Conservation (phyloP, 2,888 invertebrate species). For the Heliconius hortense region DNA sequence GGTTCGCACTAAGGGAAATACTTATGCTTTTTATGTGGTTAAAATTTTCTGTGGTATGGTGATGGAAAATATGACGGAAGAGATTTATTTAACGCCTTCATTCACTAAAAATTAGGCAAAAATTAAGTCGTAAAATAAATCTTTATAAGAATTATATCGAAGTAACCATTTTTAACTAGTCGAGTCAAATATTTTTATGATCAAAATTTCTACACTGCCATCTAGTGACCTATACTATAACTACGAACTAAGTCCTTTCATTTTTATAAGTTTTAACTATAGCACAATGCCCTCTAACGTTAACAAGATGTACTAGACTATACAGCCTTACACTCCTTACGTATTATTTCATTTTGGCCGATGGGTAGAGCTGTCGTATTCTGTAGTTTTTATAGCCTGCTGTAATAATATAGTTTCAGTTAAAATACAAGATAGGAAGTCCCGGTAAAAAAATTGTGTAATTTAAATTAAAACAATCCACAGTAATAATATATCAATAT, state of each 20-base stretch:
- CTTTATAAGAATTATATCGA: neutral
- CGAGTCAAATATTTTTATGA: neutral
- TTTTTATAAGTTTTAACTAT: neutral
- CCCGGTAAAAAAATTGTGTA: neutral
- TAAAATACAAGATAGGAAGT: neutral
- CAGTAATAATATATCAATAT: neutral
- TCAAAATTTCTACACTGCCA: slow-evolving; percentile 6
- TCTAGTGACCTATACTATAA: slow-evolving; percentile 15
- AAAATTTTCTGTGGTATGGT: too few species aligned
- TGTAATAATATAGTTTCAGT: neutral
- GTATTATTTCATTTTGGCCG: neutral
- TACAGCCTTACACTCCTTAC: neutral
- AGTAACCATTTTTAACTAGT: neutral
- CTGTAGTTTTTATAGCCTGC: neutral
- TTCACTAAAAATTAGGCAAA: too few species aligned
- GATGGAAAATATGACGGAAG: too few species aligned
- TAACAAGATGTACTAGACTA: slow-evolving; percentile 23
- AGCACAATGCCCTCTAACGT: slow-evolving; percentile 34
- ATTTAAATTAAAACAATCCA: neutral
- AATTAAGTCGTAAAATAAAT: neutral
- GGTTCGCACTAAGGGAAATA: too few species aligned
- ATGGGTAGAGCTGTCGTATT: slow-evolving; percentile 5
- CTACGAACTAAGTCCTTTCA: slow-evolving; percentile 10
- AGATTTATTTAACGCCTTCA: too few species aligned
- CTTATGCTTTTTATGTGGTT: too few species aligned